These are phyloP conservation scores for Villa cingulata DNA, from an alignment of 2,888 invertebrate genomes.

Conservation along the genomic window DNA sequence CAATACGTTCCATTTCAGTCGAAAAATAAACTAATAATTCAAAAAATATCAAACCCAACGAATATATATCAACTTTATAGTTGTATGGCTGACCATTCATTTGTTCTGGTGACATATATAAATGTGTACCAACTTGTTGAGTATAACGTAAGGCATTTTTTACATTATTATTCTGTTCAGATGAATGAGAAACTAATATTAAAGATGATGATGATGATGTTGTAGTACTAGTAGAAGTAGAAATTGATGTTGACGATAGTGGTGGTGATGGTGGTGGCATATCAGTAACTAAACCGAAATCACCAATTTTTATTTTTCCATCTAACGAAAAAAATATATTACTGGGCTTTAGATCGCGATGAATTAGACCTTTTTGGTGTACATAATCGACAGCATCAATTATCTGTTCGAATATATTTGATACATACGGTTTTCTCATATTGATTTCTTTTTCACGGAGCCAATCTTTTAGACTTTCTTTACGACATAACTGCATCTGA, in stretches of 20 bases:
- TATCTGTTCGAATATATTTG: constrained; percentile 75
- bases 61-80: constrained; percentile 91
- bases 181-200: not conserved
- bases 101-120: constrained; percentile 99
- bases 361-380: constrained; percentile 82
- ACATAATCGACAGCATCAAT: constrained; percentile 92
- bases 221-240: too few relatives aligned
- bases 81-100: constrained; percentile 58
- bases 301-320: constrained; percentile 87
- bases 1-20: constrained; percentile 81
- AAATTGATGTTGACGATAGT: too few relatives aligned
- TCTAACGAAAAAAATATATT: constrained; percentile 89
- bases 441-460: constrained; percentile 45
- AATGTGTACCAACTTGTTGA: constrained; percentile 64
- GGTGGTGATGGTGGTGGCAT: too few relatives aligned
- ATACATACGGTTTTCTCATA: constrained; percentile 39
- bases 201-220: not conserved
- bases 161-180: too few relatives aligned
- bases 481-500: constrained; percentile 92
- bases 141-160: constrained; percentile 37
- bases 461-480: constrained; percentile 87
- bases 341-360: constrained; percentile 89
- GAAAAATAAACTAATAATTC: constrained; percentile 81
- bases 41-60: constrained; percentile 84
- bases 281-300: constrained; percentile 94